These are phyloP conservation scores for Drosophila nigrodunni DNA, from an alignment of 1,140 invertebrate genomes.

Conservation along the genomic window DNA sequence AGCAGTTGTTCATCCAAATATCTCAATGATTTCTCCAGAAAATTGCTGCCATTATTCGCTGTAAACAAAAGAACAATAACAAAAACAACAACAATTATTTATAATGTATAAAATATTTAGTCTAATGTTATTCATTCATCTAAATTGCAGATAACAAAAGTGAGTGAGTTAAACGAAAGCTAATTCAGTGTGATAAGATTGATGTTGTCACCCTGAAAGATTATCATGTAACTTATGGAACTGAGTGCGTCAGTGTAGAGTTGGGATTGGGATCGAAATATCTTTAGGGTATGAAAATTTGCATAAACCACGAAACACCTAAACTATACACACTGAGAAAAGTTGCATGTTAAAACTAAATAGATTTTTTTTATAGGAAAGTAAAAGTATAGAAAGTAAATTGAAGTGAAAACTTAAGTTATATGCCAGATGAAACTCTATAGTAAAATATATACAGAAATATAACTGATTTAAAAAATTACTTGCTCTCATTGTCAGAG, in stretches of 20 bases:
- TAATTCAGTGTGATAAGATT: constrained; percentile 31
- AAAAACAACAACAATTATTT: neutral
- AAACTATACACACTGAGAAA: too few relatives aligned
- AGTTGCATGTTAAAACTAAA: too few relatives aligned
- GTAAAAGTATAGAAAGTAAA: too few relatives aligned
- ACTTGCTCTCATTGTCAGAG: too few relatives aligned
- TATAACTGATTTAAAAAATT: too few relatives aligned
- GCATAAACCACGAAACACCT: too few relatives aligned
- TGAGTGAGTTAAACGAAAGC: constrained; percentile 21
- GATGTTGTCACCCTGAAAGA: constrained; percentile 18
- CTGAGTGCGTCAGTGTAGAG: neutral
- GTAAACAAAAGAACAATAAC: constrained; percentile 1
- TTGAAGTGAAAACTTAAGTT: too few relatives aligned
- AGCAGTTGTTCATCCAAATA: constrained; percentile 69
- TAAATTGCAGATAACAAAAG: neutral
- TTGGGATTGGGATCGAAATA: too few relatives aligned
- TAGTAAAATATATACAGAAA: too few relatives aligned
- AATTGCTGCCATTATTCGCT: constrained; percentile 56
- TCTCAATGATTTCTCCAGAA: constrained; percentile 59
- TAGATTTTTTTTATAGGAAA: too few relatives aligned
- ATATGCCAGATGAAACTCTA: too few relatives aligned
- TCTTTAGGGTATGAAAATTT: too few relatives aligned
- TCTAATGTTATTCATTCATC: neutral
- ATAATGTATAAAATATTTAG: neutral
- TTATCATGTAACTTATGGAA: neutral